These are phyloP conservation scores for Vesta saturnalis DNA, from an alignment of 2,888 invertebrate genomes.

Conservation along the genomic window DNA sequence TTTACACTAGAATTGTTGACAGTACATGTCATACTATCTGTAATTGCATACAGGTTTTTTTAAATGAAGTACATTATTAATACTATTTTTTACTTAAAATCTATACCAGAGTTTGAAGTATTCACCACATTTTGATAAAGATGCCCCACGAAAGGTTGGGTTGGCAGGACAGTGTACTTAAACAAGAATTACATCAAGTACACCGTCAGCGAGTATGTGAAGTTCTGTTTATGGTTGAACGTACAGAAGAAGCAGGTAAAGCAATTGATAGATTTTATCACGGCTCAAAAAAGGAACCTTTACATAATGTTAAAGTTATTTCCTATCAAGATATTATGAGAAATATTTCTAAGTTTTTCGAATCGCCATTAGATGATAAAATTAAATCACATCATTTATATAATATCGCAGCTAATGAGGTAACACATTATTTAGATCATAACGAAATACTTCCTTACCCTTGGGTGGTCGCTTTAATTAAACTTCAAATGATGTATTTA, in stretches of 20 bases:
- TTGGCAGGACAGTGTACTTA: slow-evolving; percentile 12
- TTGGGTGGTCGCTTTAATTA: slow-evolving; percentile 24
- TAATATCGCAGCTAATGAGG: slow-evolving; percentile 8
- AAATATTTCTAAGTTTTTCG: slow-evolving; percentile 7
- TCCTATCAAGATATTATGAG: slow-evolving; percentile 21
- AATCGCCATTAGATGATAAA: not conserved
- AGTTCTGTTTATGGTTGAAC: slow-evolving; percentile 22
- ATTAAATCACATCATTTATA: slow-evolving; percentile 9
- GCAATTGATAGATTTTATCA: slow-evolving; percentile 20
- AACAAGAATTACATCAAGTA: slow-evolving; percentile 8
- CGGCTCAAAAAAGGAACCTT: slow-evolving; percentile 16
- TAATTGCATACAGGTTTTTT: no score
- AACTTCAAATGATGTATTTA: slow-evolving; percentile 20
- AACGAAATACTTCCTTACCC: slow-evolving; percentile 11
- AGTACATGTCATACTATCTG: no score
- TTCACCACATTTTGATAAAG: no score
- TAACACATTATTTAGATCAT: not conserved
- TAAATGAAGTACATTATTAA: no score
- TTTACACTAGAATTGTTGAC: no score
- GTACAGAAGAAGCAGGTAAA: not conserved
- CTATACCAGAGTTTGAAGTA: no score
- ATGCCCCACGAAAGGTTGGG: not conserved
- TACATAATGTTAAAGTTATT: slow-evolving; percentile 16
- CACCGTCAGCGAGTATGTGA: slow-evolving; percentile 19
- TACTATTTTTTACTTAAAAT: no score